Evolutionary conservation across 2,113 vertebrate genomes (phyloP).

Genomic region (Gasterosteus aculeatus): DNA sequence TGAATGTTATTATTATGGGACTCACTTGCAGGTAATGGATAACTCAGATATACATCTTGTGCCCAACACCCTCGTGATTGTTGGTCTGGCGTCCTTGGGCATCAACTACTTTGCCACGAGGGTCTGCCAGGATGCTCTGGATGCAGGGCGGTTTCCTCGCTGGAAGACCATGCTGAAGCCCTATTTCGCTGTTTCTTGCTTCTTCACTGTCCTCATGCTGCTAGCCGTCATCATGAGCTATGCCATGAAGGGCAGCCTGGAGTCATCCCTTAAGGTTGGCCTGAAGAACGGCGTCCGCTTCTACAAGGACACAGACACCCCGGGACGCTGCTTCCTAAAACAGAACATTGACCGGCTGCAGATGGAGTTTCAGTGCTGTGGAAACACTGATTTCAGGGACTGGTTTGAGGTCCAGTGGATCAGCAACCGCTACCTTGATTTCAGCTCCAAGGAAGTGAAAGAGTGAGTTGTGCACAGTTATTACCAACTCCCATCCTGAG

Average conservation of each 20-base stretch:
- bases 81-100: slow-evolving; percentile 83
- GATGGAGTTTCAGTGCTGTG: slow-evolving; percentile 87
- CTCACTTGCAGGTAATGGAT: slow-evolving; percentile 81
- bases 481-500: neutral
- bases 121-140: slow-evolving; percentile 84
- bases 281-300: slow-evolving; percentile 85
- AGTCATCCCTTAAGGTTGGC: slow-evolving; percentile 82
- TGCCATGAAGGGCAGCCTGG: slow-evolving; percentile 82
- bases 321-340: slow-evolving; percentile 86
- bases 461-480: slow-evolving; percentile 76
- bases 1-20: slow-evolving; percentile 1
- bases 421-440: slow-evolving; percentile 87
- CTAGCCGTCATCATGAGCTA: slow-evolving; percentile 82
- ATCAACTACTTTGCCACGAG: slow-evolving; percentile 82
- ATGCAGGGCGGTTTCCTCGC: slow-evolving; percentile 79
- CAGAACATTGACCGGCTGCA: slow-evolving; percentile 86
- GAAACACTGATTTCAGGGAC: slow-evolving; percentile 84
- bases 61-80: slow-evolving; percentile 81
- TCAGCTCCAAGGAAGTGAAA: slow-evolving; percentile 85
- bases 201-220: slow-evolving; percentile 82
- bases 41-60: slow-evolving; percentile 82
- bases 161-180: slow-evolving; percentile 85
- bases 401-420: slow-evolving; percentile 90
- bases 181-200: slow-evolving; percentile 75
- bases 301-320: slow-evolving; percentile 88